phyloP scores from a whole-genome alignment of 2,113 vertebrate species.

The Alethe castanea region DNA sequence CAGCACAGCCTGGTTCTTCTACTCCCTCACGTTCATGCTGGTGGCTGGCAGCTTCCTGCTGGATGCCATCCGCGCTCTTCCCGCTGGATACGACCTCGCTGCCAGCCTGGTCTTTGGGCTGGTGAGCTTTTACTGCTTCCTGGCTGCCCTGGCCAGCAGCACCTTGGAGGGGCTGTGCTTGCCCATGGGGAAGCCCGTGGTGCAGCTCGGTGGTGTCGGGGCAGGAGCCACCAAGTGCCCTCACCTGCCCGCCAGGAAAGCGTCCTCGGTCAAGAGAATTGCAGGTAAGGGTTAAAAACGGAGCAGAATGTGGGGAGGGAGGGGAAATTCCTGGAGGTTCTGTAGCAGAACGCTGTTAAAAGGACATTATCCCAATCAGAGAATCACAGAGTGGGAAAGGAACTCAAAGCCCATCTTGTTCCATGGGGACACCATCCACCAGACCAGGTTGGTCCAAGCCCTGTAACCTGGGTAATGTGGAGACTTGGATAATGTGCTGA shows the following conservation, averaged over 20 bases:
- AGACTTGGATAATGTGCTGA: not conserved
- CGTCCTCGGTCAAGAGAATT: constrained; percentile 82
- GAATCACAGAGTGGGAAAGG: not conserved
- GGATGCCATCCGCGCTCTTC: constrained; percentile 75
- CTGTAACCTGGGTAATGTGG: not conserved
- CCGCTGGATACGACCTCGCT: constrained; percentile 80
- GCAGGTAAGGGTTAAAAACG: constrained; percentile 74
- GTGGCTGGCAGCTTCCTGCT: constrained; percentile 84
- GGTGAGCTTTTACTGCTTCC: constrained; percentile 88
- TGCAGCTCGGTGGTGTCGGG: constrained; percentile 75
- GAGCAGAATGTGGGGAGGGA: not conserved
- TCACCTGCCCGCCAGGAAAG: constrained; percentile 81
- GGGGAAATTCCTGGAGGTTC: not conserved
- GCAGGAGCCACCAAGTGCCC: constrained; percentile 72
- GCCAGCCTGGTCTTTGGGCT: constrained; percentile 84
- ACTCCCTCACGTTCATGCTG: constrained; percentile 80
- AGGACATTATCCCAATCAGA: not conserved
- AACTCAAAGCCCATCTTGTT: not conserved
- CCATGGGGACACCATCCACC: not conserved
- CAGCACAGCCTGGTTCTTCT: constrained; percentile 78
- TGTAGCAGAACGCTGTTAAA: not conserved
- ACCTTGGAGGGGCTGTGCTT: constrained; percentile 78
- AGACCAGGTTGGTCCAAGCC: not conserved
- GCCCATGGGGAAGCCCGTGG: constrained; percentile 76
- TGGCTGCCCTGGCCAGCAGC: constrained; percentile 77